Percentiles rank a stretch among this genome's conserved stretches.
Evolutionary conservation across 2,888 invertebrate species (phyloP).

Genomic region (Allophyes oxyacanthae): DNA sequence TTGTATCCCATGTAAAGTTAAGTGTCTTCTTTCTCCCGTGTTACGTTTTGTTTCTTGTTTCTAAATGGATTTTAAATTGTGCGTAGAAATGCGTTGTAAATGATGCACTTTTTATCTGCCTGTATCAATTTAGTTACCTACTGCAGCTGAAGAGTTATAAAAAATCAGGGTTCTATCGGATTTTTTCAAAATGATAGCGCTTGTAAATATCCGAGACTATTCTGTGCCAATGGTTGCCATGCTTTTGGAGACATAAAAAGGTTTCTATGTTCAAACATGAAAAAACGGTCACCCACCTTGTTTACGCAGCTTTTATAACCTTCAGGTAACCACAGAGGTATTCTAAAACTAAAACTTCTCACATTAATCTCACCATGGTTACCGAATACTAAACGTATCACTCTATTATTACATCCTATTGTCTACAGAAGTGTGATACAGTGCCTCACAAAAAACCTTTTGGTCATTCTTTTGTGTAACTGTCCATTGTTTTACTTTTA

Average conservation of each 20-base stretch:
- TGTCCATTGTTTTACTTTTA: slow-evolving; percentile 53
- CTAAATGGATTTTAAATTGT: background rate
- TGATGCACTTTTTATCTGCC: too few species aligned
- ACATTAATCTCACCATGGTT: slow-evolving; percentile 50
- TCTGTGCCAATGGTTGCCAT: background rate
- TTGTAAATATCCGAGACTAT: too few species aligned
- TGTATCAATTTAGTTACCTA: too few species aligned
- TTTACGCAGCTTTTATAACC: slow-evolving; percentile 21
- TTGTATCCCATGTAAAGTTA: slow-evolving; percentile 8
- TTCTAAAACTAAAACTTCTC: slow-evolving; percentile 44
- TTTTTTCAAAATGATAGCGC: too few species aligned
- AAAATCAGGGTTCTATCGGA: background rate
- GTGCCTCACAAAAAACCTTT: slow-evolving; percentile 56
- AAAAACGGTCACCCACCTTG: slow-evolving; percentile 1
- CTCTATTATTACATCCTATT: slow-evolving; percentile 54
- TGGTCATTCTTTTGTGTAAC: slow-evolving; percentile 61
- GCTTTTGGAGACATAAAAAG: background rate
- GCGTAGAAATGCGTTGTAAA: too few species aligned
- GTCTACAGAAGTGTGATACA: slow-evolving; percentile 44
- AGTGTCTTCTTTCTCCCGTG: slow-evolving; percentile 7
- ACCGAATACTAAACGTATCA: slow-evolving; percentile 36
- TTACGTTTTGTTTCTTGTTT: background rate
- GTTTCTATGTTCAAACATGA: background rate
- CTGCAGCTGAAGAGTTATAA: too few species aligned
- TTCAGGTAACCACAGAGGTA: slow-evolving; percentile 17